A percentile compares a stretch with the other conserved stretches of the same genome.
phyloP scores from a whole-genome alignment of 2,888 invertebrate genomes.

The Caenorhabditis plicata region DNA sequence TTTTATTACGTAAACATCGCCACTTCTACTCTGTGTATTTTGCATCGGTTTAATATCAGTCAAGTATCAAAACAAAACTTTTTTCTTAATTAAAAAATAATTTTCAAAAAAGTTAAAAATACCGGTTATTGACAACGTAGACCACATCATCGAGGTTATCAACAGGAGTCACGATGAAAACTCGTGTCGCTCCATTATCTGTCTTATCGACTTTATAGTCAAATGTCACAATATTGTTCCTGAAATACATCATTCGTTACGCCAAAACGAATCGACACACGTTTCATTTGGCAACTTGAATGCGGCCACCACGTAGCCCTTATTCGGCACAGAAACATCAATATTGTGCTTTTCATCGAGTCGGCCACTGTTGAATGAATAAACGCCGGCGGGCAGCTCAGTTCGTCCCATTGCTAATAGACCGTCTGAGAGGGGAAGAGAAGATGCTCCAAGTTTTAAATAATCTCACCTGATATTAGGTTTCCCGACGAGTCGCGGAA shows the following conservation, averaged over 20 bases:
- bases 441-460: background rate
- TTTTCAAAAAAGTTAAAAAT: background rate
- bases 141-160: conserved; percentile 31
- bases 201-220: conserved; percentile 53
- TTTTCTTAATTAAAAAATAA: no score
- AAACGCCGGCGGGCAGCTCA: conserved; percentile 35
- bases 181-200: conserved; percentile 50
- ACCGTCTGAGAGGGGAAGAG: conserved; percentile 7
- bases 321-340: conserved; percentile 32
- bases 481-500: conserved; percentile 17
- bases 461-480: conserved; percentile 12
- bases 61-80: no score
- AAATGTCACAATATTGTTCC: conserved; percentile 12
- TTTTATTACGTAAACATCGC: no score
- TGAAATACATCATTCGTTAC: background rate
- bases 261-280: conserved; percentile 13
- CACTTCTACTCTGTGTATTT: no score
- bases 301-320: conserved; percentile 48
- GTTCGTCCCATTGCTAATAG: conserved; percentile 27
- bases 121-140: conserved; percentile 33
- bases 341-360: conserved; percentile 21
- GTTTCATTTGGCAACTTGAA: conserved; percentile 30
- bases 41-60: no score
- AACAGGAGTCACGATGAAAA: conserved; percentile 45
- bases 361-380: conserved; percentile 25